Evolutionary conservation across 1,140 invertebrate genomes (phyloP).

Genomic region (Cydia splendana): DNA sequence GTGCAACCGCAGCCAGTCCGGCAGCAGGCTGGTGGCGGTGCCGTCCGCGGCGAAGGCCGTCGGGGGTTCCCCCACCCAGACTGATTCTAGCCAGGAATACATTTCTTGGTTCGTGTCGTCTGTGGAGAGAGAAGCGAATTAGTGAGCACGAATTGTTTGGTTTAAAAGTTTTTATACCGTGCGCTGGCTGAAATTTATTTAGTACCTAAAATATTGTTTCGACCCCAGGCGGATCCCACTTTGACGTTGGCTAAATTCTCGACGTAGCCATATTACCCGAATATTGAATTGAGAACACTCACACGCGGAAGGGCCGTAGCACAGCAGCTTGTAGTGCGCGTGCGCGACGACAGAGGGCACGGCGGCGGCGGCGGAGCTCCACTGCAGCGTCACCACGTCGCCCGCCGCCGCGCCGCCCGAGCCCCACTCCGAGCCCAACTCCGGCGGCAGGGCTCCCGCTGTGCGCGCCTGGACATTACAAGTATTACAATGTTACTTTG

Average conservation of each 20-base stretch:
- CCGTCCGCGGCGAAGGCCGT: conserved; percentile 89
- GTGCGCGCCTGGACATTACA: conserved; percentile 38
- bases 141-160: neutral
- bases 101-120: conserved; percentile 73
- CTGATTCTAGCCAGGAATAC: conserved; percentile 86
- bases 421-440: conserved; percentile 46
- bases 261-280: too few species aligned
- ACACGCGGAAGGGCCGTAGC: conserved; percentile 85
- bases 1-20: conserved; percentile 96
- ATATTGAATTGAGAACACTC: conserved; percentile 35
- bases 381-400: conserved; percentile 86
- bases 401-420: conserved; percentile 81
- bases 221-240: too few species aligned
- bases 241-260: too few species aligned
- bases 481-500: neutral
- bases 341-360: conserved; percentile 95
- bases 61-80: conserved; percentile 89
- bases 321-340: conserved; percentile 95
- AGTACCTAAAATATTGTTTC: too few species aligned
- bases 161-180: too few species aligned
- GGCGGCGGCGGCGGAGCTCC: conserved; percentile 90
- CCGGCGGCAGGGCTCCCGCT: conserved; percentile 18
- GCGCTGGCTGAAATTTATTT: too few species aligned
- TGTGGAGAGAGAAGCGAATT: conserved; percentile 35
- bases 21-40: conserved; percentile 91